Conservation (phyloP, 2,888 invertebrate genomes). For the Oscheius myriophilus region DNA sequence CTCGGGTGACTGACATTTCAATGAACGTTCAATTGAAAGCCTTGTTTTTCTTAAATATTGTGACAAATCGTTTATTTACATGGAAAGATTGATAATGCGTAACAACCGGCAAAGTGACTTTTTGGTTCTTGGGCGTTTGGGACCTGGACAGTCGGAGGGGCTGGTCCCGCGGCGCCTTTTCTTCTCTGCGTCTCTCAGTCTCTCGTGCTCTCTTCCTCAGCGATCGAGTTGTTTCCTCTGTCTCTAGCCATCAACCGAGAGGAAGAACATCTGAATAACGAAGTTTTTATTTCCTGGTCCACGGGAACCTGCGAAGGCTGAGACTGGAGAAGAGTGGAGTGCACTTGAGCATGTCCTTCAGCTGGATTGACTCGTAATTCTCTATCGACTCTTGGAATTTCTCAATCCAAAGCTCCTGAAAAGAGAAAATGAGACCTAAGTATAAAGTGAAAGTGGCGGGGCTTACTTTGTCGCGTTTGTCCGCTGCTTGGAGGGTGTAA, state of each 20-base stretch:
- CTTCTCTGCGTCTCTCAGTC: neutral
- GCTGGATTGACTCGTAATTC: conserved; percentile 71
- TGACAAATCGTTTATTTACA: neutral
- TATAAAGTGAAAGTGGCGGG: too few relatives aligned
- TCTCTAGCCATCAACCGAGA: conserved; percentile 43
- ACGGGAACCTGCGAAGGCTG: conserved; percentile 50
- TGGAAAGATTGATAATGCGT: conserved; percentile 11
- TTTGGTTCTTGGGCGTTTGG: neutral
- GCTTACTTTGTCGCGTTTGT: conserved; percentile 73
- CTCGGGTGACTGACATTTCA: too few relatives aligned
- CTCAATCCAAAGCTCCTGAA: conserved; percentile 70
- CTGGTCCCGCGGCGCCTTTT: too few relatives aligned
- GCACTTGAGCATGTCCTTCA: conserved; percentile 70
- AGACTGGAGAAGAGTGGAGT: conserved; percentile 68
- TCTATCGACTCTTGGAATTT: conserved; percentile 72
- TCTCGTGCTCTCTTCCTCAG: conserved; percentile 3
- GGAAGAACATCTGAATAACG: conserved; percentile 44
- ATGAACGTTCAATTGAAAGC: too few relatives aligned
- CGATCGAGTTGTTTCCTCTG: conserved; percentile 15
- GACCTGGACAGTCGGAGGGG: too few relatives aligned
- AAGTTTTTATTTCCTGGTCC: neutral
- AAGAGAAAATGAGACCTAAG: neutral
- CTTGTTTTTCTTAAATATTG: too few relatives aligned
- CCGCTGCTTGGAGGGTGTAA: conserved; percentile 73
- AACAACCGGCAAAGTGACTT: conserved; percentile 20